Evolutionary conservation across 1,140 invertebrate species (phyloP), one percentile per base, ranked within the genome.

Genomic region (Dryas iulia): DNA sequence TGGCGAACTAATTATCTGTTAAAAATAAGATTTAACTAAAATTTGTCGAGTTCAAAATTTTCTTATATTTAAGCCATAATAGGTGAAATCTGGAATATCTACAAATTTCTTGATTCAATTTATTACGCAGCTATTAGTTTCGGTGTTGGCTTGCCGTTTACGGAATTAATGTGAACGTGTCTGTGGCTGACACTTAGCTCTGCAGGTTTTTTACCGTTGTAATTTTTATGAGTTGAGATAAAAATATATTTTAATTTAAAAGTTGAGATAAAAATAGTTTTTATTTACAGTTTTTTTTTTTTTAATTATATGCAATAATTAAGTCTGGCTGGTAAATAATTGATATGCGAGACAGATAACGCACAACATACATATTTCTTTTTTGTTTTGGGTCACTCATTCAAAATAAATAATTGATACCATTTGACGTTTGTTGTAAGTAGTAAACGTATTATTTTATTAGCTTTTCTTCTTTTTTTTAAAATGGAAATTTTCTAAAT

Each of bases 61-160:
- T 39, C 14, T 39, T 39, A 39, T 39, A 39, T 39, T 35, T 35
- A 35, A n/a, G 6, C 1, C 12, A n/a, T 10, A 21, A 47, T 10
- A 31, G 28, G 18, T 3, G 39, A 7, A 47, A 47, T 47, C 18
- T 3, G 39, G 14, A 47, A 47, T 47, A 47, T 7, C 39, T 47
- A 47, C 39, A 47, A 47, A 47, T 47, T 47, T 47, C 39, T 47
- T 14, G 18, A 14, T 47, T 47, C 39, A 47, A 47, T 47, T 47
- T 56, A 64, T 64, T 33, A 56, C 47, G 23, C 52, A 54, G 47
- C 28, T 12, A 64, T 64, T 64, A 64, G 54, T 64, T 52, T 52
- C 11, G 24, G 28, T 30, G 31, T 23, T 52, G 52, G 31, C 30
- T 52, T 56, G 47, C 52, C 28, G 61, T 64, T 64, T 64, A 53